Base-by-base conservation (phyloP, 2,888 invertebrate species). In the Athalia circularis region DNA sequence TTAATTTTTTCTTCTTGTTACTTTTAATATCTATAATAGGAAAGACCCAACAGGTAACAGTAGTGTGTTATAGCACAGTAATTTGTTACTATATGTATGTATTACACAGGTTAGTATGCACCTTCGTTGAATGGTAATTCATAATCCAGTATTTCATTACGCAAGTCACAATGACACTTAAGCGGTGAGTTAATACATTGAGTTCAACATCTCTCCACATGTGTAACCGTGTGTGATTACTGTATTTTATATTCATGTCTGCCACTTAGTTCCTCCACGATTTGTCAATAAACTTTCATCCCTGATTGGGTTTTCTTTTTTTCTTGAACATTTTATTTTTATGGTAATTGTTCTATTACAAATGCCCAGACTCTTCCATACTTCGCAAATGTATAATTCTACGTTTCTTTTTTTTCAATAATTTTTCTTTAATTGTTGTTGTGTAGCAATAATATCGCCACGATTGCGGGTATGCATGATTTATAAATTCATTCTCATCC, bases 31-130 rank as follows among this genome's bases (percentile, higher is more conserved):
- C 77, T 83, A 81, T 82, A 83, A 83, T 80, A 82, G 84, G 79
- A 82, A 84, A 85, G 82, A 85, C 83, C 82, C 82, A 86, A 86
- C 86, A 86, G 84, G 85, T 86, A 88, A 88, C 85, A 85, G 83
- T 82, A 86, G 84, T 86, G 83, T 87, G 84, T 84, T 84, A 86
- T 86, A 86, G 85, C 86, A 87, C 85, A 84, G 84, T 4, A 54
- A 54, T 72, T 72, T 15, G 29, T 29, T 29, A 29, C 29, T 29
- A 29, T 29, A 29, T 29, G 29, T 29, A 29, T 59, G 47, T 59
- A 57, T 43, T 72, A 70, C 7, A 11, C 43, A 45, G 57, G 9
- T 47, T 13, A 72, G 57, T 59, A 59, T 72, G 57, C 72, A 57
- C 59, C 13, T 72, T 72, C 15, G 15, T 59, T 72, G 47, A 47